Conservation (phyloP, 1,140 invertebrate species). For the Papilio dardanus region DNA sequence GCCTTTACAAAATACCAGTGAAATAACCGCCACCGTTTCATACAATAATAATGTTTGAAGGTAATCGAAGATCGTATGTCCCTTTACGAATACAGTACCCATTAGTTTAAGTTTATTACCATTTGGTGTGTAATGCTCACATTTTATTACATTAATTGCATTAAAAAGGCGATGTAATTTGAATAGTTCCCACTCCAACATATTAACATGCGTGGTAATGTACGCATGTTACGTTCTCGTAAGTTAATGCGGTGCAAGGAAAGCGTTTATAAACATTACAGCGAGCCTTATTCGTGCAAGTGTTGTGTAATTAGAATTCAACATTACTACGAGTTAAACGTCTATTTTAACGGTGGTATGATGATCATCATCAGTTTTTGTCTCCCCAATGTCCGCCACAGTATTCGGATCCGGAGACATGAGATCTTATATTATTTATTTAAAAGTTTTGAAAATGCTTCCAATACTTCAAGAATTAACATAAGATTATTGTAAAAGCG, state of each 20-base stretch:
- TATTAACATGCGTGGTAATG: slow-evolving; percentile 18
- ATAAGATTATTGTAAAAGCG: no score
- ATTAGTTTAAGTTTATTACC: not conserved
- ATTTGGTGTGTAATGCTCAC: not conserved
- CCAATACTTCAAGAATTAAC: not conserved
- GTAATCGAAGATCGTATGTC: not conserved
- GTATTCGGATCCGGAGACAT: no score
- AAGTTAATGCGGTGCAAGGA: slow-evolving; percentile 29
- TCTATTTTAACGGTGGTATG: not conserved
- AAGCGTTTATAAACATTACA: slow-evolving; percentile 28
- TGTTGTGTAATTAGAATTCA: slow-evolving; percentile 2
- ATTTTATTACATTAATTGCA: slow-evolving; percentile 6
- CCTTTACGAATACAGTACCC: not conserved
- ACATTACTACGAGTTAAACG: not conserved
- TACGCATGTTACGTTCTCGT: not conserved
- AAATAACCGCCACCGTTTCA: slow-evolving; percentile 2
- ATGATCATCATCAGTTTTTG: no score
- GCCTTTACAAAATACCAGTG: slow-evolving; percentile 9
- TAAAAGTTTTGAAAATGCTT: not conserved
- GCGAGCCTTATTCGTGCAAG: slow-evolving; percentile 2
- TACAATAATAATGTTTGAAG: not conserved
- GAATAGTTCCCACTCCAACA: slow-evolving; percentile 14
- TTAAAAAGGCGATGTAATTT: slow-evolving; percentile 12
- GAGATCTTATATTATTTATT: not conserved
- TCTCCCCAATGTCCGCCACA: no score